Conservation (phyloP, 2,797 vertebrate genomes). For the Siniperca undulata region DNA sequence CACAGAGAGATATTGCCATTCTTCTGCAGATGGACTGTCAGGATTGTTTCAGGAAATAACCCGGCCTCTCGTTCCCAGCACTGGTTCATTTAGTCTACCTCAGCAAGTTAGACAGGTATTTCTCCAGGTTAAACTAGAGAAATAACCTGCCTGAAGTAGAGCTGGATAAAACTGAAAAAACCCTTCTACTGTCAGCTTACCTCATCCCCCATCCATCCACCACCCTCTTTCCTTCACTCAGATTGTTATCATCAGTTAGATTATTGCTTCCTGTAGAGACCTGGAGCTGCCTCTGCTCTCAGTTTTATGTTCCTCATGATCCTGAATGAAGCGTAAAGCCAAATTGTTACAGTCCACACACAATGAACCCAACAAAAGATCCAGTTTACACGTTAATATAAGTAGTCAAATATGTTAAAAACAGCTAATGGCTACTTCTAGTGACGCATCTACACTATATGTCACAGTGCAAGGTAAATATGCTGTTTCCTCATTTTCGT, state of each 20-base stretch:
- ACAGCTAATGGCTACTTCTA: not conserved
- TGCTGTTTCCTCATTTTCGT: not conserved
- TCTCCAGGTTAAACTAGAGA: conserved; percentile 55
- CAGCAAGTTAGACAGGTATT: conserved; percentile 42
- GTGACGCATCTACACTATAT: not conserved
- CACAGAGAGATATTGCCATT: conserved; percentile 30
- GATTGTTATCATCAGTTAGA: conserved; percentile 76
- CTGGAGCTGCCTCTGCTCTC: conserved; percentile 69
- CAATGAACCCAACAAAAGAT: conserved; percentile 17
- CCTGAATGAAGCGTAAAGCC: conserved; percentile 43
- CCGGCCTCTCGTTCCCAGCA: not conserved
- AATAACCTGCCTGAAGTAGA: conserved; percentile 54
- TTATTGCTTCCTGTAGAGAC: conserved; percentile 82
- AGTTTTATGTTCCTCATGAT: conserved; percentile 61
- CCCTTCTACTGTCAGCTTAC: conserved; percentile 45
- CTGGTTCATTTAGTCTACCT: conserved; percentile 36
- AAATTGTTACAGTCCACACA: conserved; percentile 37
- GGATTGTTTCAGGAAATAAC: conserved; percentile 21
- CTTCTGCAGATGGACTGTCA: conserved; percentile 39
- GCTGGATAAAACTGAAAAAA: conserved; percentile 53
- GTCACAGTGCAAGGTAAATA: not conserved
- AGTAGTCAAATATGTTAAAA: not conserved
- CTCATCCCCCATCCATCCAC: conserved; percentile 43
- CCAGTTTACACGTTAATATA: conserved; percentile 3
- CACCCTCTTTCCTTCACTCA: conserved; percentile 64